Evolutionary conservation across 2,888 invertebrate genomes (phyloP), one percentile per base, ranked within the genome.

Genomic region (Microdon myrmicae): DNA sequence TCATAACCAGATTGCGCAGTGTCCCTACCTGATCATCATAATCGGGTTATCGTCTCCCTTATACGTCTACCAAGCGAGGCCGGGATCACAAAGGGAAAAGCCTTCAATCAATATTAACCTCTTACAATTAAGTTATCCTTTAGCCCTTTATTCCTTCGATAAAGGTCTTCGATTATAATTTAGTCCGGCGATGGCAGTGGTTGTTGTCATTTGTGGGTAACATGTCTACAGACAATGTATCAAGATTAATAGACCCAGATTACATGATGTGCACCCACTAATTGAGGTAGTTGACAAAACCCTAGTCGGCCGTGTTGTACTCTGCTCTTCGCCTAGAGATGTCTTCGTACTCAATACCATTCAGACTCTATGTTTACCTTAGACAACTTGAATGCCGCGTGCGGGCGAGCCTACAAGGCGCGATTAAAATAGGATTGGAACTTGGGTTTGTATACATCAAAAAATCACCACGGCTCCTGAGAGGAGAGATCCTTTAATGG

Each of bases 401-500:
- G 56, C 45, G 56, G 26, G 38, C 26, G 22, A 54, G 31, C 35
- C 47, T 28, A 29, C 23, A 17, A 19, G 23, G n/a, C n/a, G 6
- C 39, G 9, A 44, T 41, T 45, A 28, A 31, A 56, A 47, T 59
- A 32, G 45, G 31, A 59, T 48, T 41, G 34, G 32, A 22, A 43
- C 29, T 49, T 49, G 19, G 31, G 34, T 53, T 53, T 59, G 47
- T 54, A 28, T 54, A 31, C 19, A 12, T 12, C 3, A 13, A 13
- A 23, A 3, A 13, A 31, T 43, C 7, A 22, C 32, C 43, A 3
- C 44, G 51, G 39, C 61, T 64, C 56, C 61, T 64, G 56, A 51
- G 51, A 56, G 38, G 56, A 51, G 51, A 56, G 38, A 56, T 64
- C 61, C 55, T 64, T 64, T 56, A 51, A 60, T 56, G 39, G 56